These are phyloP conservation scores for Lissonota sp. DNA, from an alignment of 2,888 invertebrate genomes.

Conservation along the genomic window DNA sequence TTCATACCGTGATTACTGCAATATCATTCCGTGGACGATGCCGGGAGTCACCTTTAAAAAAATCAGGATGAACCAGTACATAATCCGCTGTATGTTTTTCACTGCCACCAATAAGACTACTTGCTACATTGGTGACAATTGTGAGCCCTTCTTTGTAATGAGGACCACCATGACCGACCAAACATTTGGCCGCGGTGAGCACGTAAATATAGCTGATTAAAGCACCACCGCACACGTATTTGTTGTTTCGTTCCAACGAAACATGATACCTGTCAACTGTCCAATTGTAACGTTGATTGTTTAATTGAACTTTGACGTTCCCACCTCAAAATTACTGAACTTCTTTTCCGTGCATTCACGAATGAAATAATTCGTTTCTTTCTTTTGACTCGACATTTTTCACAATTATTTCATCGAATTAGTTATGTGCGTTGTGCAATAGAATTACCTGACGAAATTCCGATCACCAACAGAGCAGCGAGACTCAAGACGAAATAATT, in stretches of 20 bases:
- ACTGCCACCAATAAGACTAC: constrained; percentile 38
- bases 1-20: constrained; percentile 6
- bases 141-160: constrained; percentile 22
- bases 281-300: too few relatives aligned
- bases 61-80: constrained; percentile 49
- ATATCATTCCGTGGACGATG: background rate
- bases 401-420: too few relatives aligned
- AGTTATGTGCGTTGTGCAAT: too few relatives aligned
- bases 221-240: constrained; percentile 69
- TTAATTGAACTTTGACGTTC: too few relatives aligned
- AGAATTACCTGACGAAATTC: too few relatives aligned
- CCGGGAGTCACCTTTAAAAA: constrained; percentile 1
- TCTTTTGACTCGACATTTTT: too few relatives aligned
- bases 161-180: constrained; percentile 47
- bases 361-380: too few relatives aligned
- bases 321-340: too few relatives aligned
- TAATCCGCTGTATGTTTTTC: constrained; percentile 43
- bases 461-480: too few relatives aligned
- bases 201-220: constrained; percentile 66
- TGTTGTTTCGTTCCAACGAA: constrained; percentile 54
- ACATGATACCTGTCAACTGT: constrained; percentile 71
- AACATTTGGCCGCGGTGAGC: constrained; percentile 72
- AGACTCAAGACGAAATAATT: too few relatives aligned
- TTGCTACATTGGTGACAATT: constrained; percentile 44
- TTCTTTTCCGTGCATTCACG: too few relatives aligned